A percentile compares a stretch with the other conserved stretches of the same genome.
phyloP scores from a whole-genome alignment of 2,797 vertebrate species.

The Anolis apletophallus region DNA sequence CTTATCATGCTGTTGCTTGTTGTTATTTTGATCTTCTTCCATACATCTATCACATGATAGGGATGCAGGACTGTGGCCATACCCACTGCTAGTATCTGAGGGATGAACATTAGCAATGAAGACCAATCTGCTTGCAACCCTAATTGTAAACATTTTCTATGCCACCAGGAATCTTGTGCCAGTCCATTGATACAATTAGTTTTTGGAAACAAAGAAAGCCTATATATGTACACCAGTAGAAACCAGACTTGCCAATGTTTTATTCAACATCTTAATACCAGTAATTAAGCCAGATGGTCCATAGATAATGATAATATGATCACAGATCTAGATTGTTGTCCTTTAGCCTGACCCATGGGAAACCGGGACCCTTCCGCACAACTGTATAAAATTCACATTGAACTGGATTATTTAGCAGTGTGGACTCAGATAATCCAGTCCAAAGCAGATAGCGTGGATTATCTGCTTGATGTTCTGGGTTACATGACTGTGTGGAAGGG shows the following conservation, averaged over 20 bases:
- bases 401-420: too few species aligned
- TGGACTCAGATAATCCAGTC: too few species aligned
- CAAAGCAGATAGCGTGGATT: too few species aligned
- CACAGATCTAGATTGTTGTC: too few species aligned
- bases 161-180: background rate
- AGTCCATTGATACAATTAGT: background rate
- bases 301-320: background rate
- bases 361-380: too few species aligned
- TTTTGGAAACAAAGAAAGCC: background rate
- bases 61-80: background rate
- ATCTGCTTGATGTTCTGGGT: too few species aligned
- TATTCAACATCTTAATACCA: background rate
- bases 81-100: background rate
- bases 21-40: background rate
- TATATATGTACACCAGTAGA: background rate
- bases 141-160: background rate
- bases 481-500: too few species aligned
- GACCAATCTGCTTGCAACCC: background rate
- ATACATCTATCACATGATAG: background rate
- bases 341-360: too few species aligned
- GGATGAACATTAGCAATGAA: background rate
- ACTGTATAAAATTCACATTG: too few species aligned
- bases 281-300: background rate
- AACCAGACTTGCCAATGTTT: background rate
- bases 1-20: background rate